Percentiles rank a stretch among this genome's conserved stretches.
phyloP scores from a whole-genome alignment of 2,888 invertebrate genomes.

The Megaustenia siamemsis region DNA sequence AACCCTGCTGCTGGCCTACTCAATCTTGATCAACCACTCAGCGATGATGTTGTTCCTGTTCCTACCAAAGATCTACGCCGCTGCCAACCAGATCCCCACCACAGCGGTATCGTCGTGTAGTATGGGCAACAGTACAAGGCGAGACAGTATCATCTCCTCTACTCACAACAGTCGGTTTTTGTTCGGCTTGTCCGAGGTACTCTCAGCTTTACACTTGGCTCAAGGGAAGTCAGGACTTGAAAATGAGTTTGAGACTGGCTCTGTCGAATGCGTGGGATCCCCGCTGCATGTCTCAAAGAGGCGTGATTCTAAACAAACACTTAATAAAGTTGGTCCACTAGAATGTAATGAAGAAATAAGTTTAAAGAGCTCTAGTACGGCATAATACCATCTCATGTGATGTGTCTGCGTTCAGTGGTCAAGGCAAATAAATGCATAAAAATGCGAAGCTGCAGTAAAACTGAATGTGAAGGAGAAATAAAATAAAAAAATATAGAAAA shows the following conservation, averaged over 20 bases:
- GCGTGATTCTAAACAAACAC: not conserved
- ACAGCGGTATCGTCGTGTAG: not conserved
- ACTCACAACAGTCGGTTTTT: slow-evolving; percentile 10
- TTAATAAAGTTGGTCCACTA: not conserved
- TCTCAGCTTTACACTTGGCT: not conserved
- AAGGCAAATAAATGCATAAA: too few relatives aligned
- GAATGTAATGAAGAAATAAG: too few relatives aligned
- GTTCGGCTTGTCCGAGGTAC: not conserved
- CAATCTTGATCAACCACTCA: slow-evolving; percentile 60
- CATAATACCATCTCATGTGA: too few relatives aligned
- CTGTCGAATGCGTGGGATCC: not conserved
- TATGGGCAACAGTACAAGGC: not conserved
- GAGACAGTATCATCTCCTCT: not conserved
- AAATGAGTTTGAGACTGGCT: not conserved
- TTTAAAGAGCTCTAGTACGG: too few relatives aligned
- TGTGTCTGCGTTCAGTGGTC: too few relatives aligned
- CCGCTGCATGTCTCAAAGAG: too few relatives aligned
- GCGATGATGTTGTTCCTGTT: slow-evolving; percentile 58
- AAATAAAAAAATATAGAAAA: too few relatives aligned
- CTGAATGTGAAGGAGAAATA: too few relatives aligned
- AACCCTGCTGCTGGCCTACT: slow-evolving; percentile 57
- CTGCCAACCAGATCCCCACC: slow-evolving; percentile 44
- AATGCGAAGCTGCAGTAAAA: too few relatives aligned
- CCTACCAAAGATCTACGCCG: slow-evolving; percentile 62
- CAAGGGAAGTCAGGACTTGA: not conserved